phyloP scores from a whole-genome alignment of 2,797 vertebrate genomes.

The Chromobotia macracanthus region DNA sequence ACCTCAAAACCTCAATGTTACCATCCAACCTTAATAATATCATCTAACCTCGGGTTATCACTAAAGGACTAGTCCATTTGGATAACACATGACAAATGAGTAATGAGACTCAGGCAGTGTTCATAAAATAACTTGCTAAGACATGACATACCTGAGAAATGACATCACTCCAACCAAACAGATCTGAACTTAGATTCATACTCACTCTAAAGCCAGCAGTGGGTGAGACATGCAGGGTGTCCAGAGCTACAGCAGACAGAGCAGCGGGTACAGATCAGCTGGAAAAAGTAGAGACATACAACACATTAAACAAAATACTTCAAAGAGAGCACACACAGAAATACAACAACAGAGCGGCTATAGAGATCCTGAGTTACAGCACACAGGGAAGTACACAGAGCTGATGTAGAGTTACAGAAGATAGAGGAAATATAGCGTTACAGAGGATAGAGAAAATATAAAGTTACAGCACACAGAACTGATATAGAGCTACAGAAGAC shows the following conservation, averaged over 20 bases:
- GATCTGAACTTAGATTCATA: slow-evolving; percentile 17
- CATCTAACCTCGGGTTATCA: too few species aligned
- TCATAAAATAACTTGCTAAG: too few species aligned
- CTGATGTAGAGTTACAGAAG: background rate
- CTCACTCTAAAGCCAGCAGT: background rate
- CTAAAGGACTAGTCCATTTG: too few species aligned
- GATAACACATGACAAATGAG: too few species aligned
- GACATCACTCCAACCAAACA: slow-evolving; percentile 28
- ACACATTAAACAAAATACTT: too few species aligned
- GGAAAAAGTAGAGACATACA: background rate
- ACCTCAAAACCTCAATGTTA: too few species aligned
- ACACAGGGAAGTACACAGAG: background rate
- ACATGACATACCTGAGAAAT: slow-evolving; percentile 29
- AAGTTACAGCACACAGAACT: background rate
- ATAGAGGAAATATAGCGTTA: background rate
- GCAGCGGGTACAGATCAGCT: background rate
- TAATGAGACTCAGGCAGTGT: too few species aligned
- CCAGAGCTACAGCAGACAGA: background rate
- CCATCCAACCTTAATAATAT: too few species aligned
- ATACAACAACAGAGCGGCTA: background rate
- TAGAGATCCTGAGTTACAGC: background rate
- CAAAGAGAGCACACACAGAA: too few species aligned
- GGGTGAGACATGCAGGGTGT: background rate
- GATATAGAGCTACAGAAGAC: background rate
- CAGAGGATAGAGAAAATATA: background rate